Base-by-base conservation (phyloP, 2,113 vertebrate species). In the Odontesthes bonariensis region DNA sequence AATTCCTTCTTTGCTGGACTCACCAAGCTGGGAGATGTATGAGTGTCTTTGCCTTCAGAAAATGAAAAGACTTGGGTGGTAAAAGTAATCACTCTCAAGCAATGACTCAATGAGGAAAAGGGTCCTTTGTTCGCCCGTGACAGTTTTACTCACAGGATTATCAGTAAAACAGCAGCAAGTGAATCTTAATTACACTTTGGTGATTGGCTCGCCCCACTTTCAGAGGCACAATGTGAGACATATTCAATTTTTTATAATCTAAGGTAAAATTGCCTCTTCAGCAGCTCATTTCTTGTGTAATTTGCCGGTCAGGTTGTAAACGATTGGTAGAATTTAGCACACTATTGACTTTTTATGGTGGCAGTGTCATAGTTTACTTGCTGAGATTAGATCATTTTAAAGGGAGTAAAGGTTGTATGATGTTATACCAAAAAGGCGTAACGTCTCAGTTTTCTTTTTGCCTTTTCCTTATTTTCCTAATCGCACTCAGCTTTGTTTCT, bases 121-220 rank as follows among this genome's bases (percentile, higher is more conserved):
- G 85, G 32, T 69, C 71, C 72, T 88, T 92, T 91, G 89, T 92
- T 84, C 63, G 38, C 70, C 72, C 19, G 60, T 82, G 86, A 85
- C 82, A 84, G 79, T 89, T 91, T 90, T 84, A 87, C 89, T 81
- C 81, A 62, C 79, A 70, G 62, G 63, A 88, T 83, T 87, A 87
- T 91, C 84, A 91, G 82, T 85, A 83, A 84, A 88, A 88, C 77
- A 84, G 89, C 83, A 81, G 83, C 78, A 72, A 89, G 78, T 87
- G 75, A 90, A 88, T 90, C 87, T 88, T 91, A 88, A 86, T 90
- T 93, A 88, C 85, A 85, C 78, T 85, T 81, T 82, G 59, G 73
- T 86, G 89, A 88, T 81, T 86, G 82, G 56, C 60, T 77, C 22
- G 19, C 13, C 61, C 70, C 55, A 69, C 59, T 81, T 79, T 70